Evolutionary conservation across 2,113 vertebrate species (phyloP).

Genomic region (Danio rerio): GRCz12tu NC_133199.1:3466501-3467000

Average conservation of each 20-base stretch:
- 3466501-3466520: not conserved
- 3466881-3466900: too few species aligned
- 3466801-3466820: not conserved
- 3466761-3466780: not conserved
- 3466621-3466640: slow-evolving; percentile 23
- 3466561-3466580: slow-evolving; percentile 10
- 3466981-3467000: too few species aligned
- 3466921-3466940: too few species aligned
- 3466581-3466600: slow-evolving; percentile 15
- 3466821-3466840: not conserved
- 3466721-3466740: not conserved
- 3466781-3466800: not conserved
- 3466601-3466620: slow-evolving; percentile 26
- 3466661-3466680: too few species aligned
- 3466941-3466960: too few species aligned
- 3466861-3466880: too few species aligned
- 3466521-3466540: not conserved
- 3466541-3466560: slow-evolving; percentile 21
- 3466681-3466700: not conserved
- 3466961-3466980: too few species aligned
- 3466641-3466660: not conserved
- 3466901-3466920: too few species aligned
- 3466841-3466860: too few species aligned
- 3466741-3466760: not conserved
- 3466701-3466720: not conserved